Base-by-base conservation (phyloP, 2,113 vertebrate genomes). In the Narcine bancroftii region DNA sequence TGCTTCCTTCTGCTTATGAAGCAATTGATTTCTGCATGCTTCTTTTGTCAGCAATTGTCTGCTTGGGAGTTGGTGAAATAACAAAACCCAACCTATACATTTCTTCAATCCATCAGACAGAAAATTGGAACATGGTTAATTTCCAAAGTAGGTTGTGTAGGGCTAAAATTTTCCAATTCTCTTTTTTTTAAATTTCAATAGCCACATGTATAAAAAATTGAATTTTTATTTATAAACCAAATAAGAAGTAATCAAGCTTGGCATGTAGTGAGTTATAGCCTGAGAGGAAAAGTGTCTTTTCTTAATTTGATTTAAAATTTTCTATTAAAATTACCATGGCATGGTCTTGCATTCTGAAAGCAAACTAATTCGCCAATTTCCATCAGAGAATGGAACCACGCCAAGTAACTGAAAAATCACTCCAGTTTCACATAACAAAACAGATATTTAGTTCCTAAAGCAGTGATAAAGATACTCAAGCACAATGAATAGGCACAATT, bases 1-100 rank as follows among this genome's bases (percentile, higher is more conserved):
- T 93, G 92, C 93, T 93, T 93, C 39, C 24, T 79, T 66, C 56
- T 26, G 26, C 65, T n/a, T 13, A 66, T 66, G n/a, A 26, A 94
- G 92, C 94, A 94, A 93, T 94, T 95, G 94, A 93, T 93, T 94
- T 93, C 93, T 93, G 92, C 93, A 93, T 93, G 93, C 93, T 93
- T 94, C 94, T 93, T 94, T 93, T 89, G 36, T 26, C 85, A 89
- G 7, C 39, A 65, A 24, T 17, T 89, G 63, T 36, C 60, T 66
- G n/a, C 63, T n/a, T 36, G 42, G 63, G 63, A 33, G 33, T 63
- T 89, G 17, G 10, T 79, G 79, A 87, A 29, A 29, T 66, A 89
- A 66, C 60, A 26, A 63, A 60, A n/a, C 85, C 36, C 39, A 13
- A 42, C 85, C 85, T 65, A 56, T 26, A 10, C 56, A 89, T 66